Evolutionary conservation across 2,888 invertebrate species (phyloP).

Genomic region (Leptothorax acervorum): DNA sequence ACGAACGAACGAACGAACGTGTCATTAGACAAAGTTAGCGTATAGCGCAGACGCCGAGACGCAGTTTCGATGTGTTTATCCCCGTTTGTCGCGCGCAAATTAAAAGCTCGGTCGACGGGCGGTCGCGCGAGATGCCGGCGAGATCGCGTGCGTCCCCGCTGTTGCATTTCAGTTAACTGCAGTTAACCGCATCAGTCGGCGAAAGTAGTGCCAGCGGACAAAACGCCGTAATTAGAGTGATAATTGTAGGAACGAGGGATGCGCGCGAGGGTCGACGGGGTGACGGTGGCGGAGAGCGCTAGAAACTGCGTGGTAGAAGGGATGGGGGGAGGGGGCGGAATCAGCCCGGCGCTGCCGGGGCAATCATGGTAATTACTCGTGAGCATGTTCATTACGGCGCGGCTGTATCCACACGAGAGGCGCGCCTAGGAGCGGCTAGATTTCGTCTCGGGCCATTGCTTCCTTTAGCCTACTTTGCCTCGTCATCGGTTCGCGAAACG

Average conservation of each 20-base stretch:
- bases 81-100: conserved; percentile 32
- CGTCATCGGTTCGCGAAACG: conserved; percentile 42
- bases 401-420: conserved; percentile 54
- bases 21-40: background rate
- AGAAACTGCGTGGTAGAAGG: background rate
- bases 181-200: conserved; percentile 65
- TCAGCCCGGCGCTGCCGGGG: conserved; percentile 73
- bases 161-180: conserved; percentile 62
- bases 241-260: conserved; percentile 76
- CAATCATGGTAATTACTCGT: conserved; percentile 83
- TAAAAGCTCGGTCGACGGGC: background rate
- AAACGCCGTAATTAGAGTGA: conserved; percentile 79
- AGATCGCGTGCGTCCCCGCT: conserved; percentile 27
- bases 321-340: conserved; percentile 59
- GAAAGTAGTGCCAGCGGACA: conserved; percentile 69
- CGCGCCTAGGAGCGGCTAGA: conserved; percentile 73
- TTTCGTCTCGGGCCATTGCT: conserved; percentile 68
- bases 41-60: background rate
- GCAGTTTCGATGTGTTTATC: conserved; percentile 16
- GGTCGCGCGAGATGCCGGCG: conserved; percentile 7
- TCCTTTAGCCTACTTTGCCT: conserved; percentile 53
- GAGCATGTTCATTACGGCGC: conserved; percentile 79
- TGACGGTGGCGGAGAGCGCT: conserved; percentile 2
- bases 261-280: conserved; percentile 24
- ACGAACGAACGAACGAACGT: background rate